Evolutionary conservation across 2,113 vertebrate genomes (phyloP).

Genomic region (Bujurquina vittata): DNA sequence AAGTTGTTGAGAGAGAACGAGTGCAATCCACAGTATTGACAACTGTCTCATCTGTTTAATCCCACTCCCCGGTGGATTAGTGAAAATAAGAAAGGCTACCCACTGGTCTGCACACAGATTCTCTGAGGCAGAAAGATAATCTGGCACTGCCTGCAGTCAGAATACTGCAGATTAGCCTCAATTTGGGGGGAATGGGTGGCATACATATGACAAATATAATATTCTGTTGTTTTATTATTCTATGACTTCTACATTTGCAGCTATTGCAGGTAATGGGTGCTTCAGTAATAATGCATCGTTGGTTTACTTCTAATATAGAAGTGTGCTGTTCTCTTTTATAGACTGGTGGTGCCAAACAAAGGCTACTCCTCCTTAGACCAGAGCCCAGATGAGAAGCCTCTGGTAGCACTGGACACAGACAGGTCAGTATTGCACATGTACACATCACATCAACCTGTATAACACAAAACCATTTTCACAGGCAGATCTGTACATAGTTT

Average conservation of each 20-base stretch:
- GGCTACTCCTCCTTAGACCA: conserved; percentile 98
- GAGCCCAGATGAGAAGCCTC: conserved; percentile 96
- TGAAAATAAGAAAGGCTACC: conserved; percentile 55
- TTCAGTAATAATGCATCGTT: background rate
- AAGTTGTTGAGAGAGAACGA: conserved; percentile 24
- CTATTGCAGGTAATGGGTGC: background rate
- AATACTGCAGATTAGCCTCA: conserved; percentile 49
- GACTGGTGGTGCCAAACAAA: conserved; percentile 98
- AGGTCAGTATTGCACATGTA: conserved; percentile 80
- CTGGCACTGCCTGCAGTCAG: conserved; percentile 34
- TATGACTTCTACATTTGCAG: background rate
- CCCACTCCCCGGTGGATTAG: conserved; percentile 65
- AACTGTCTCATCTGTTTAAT: conserved; percentile 64
- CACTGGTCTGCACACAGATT: conserved; percentile 40
- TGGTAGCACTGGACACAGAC: conserved; percentile 98
- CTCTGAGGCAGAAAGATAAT: conserved; percentile 54
- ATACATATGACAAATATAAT: background rate
- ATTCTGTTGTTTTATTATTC: background rate
- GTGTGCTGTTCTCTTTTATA: conserved; percentile 54
- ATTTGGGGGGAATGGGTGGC: conserved; percentile 16
- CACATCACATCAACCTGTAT: background rate
- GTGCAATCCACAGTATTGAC: conserved; percentile 38
- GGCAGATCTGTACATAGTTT: background rate
- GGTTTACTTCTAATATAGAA: background rate
- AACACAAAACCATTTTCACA: too few relatives aligned